Evolutionary conservation across 2,113 vertebrate genomes (phyloP), one percentile per base, ranked within the genome.

Genomic region (Sinocyclocheilus grahami): DNA sequence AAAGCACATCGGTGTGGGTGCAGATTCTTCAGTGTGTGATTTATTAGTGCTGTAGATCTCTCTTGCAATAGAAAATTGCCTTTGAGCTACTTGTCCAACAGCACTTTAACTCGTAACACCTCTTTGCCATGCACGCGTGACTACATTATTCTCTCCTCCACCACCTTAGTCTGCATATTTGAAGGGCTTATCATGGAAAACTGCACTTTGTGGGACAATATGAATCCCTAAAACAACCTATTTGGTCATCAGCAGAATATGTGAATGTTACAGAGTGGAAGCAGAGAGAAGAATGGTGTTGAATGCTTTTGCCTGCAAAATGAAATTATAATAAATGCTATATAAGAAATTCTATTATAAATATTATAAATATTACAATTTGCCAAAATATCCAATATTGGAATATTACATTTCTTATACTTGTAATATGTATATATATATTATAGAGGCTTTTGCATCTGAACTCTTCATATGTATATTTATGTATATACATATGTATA

Each of bases 211-310:
- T 9, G 67, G 53, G 78, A 53, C 46, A 33, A 22, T 18, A 58
- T 86, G 82, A 88, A 85, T 86, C 87, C 88, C 78, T 83, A 65
- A 83, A 78, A 60, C 78, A 78, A 69, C 30, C 60, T 78, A 84
- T 87, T 87, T 88, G 79, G 82, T 83, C 51, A 78, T 78, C 14
- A 11, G 48, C n/a, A 20, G 14, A 55, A 51, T 55, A 27, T 55
- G 76, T 18, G 51, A 55, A 3, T 27, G 42, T 2, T 75, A 75
- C 22, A 24, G 22, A 14, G n/a, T 16, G n/a, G 46, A 55, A 51
- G 46, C 39, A 1, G n/a, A 8, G 72, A 22, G 20, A 75, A 16
- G 0, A 71, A 71, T 20, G 33, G 3, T 18, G 67, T 1, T 69
- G 6, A 37, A 69, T 69, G n/a, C 14, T 76, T 75, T n/a, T 27